These are phyloP conservation scores for Onychostruthus taczanowskii DNA, from an alignment of 2,113 vertebrate species.

Conservation along the genomic window DNA sequence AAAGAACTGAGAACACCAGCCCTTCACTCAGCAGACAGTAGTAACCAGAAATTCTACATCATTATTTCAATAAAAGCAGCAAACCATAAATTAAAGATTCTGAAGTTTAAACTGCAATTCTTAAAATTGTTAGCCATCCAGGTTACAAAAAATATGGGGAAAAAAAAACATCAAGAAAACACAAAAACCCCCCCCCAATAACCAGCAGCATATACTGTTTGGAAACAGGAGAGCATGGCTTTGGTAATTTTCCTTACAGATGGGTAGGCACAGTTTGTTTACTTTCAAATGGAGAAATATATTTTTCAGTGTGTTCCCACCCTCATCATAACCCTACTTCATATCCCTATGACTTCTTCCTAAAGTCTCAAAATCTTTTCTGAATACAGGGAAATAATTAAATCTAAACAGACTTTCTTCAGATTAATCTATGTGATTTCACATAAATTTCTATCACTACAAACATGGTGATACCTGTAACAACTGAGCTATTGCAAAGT, in stretches of 20 bases:
- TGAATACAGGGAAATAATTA: neutral
- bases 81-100: neutral
- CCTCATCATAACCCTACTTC: neutral
- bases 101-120: neutral
- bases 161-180: neutral
- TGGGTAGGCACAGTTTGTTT: neutral
- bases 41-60: neutral
- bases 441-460: neutral
- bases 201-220: neutral
- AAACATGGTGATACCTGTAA: neutral
- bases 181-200: neutral
- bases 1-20: neutral
- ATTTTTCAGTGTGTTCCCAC: neutral
- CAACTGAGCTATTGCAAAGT: neutral
- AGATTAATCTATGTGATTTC: neutral
- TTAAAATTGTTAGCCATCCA: neutral
- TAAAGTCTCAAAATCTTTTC: neutral
- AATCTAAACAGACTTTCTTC: neutral
- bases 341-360: neutral
- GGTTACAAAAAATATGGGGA: neutral
- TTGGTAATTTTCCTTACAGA: neutral
- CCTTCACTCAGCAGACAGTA: neutral
- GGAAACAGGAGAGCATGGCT: neutral
- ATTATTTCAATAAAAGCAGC: neutral
- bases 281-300: neutral